Percentiles rank a stretch among this genome's conserved stretches.
phyloP scores from a whole-genome alignment of 2,113 vertebrate genomes.

The Pipa parva region DNA sequence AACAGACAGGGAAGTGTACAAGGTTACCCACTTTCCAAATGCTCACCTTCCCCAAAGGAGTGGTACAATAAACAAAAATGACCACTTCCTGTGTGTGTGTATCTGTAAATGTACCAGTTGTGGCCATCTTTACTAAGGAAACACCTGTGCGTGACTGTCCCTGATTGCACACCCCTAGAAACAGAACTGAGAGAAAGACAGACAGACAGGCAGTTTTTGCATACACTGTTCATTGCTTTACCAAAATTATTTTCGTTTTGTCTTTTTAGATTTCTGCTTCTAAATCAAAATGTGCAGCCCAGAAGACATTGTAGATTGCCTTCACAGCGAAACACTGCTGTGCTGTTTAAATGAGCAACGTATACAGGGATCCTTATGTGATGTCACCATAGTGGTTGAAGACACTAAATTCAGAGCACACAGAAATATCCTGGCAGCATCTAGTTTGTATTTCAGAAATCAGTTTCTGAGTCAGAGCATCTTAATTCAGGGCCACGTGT shows the following conservation, averaged over 20 bases:
- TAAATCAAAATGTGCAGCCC: constrained; percentile 66
- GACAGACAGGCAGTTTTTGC: not conserved
- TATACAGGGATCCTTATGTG: constrained; percentile 87
- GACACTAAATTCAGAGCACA: constrained; percentile 97
- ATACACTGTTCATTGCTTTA: not conserved
- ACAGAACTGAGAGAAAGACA: too few relatives aligned
- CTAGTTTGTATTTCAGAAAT: constrained; percentile 91
- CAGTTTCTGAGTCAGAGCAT: constrained; percentile 79
- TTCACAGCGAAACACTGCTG: constrained; percentile 84
- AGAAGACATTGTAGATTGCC: constrained; percentile 83
- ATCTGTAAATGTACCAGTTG: too few relatives aligned
- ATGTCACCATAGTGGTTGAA: constrained; percentile 95
- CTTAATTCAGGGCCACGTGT: constrained; percentile 80
- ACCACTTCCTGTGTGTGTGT: too few relatives aligned
- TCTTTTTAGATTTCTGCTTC: constrained; percentile 79
- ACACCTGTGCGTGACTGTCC: too few relatives aligned
- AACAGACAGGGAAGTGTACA: too few relatives aligned
- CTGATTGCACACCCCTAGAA: too few relatives aligned
- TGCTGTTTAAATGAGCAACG: constrained; percentile 91
- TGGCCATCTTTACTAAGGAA: too few relatives aligned
- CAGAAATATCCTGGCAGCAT: constrained; percentile 91
- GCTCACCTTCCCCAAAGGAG: too few relatives aligned
- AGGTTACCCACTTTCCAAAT: too few relatives aligned
- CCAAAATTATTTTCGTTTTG: constrained; percentile 24
- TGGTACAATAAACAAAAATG: too few relatives aligned